Evolutionary conservation across 2,888 invertebrate species (phyloP).

Genomic region (Luperina nickerlii): DNA sequence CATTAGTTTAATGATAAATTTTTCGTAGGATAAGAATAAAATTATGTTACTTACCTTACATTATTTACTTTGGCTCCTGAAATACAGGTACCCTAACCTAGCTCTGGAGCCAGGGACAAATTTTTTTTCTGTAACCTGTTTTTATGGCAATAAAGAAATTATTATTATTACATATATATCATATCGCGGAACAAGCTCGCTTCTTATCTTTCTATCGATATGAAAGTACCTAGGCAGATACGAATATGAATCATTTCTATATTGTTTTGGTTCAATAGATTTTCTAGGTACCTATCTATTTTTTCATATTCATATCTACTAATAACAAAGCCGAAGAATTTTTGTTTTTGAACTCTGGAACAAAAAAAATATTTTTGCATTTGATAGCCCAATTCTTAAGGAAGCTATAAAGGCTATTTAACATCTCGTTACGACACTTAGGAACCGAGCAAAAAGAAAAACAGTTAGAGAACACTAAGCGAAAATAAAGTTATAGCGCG

Average conservation of each 20-base stretch:
- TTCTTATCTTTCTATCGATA: slow-evolving; percentile 33
- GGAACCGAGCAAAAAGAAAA: not conserved
- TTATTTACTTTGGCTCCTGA: too few species aligned
- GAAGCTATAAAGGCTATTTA: not conserved
- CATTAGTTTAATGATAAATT: not conserved
- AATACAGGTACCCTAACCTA: too few species aligned
- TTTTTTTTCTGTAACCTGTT: too few species aligned
- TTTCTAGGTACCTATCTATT: not conserved
- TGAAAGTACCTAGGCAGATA: slow-evolving; percentile 26
- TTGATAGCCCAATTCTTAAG: not conserved
- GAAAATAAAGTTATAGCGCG: not conserved
- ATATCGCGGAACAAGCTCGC: slow-evolving; percentile 4
- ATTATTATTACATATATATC: too few species aligned
- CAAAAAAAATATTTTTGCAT: not conserved
- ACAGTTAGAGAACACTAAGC: not conserved
- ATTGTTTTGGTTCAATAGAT: slow-evolving; percentile 34
- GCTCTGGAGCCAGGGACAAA: too few species aligned
- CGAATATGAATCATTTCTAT: slow-evolving; percentile 32
- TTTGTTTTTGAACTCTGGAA: not conserved
- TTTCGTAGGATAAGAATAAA: not conserved
- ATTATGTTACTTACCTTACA: slow-evolving; percentile 6
- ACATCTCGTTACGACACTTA: not conserved
- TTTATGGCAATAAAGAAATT: too few species aligned
- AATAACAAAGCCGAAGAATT: not conserved
- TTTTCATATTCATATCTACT: not conserved